A percentile compares a stretch with the other conserved stretches of the same genome.
Conservation (phyloP, 2,888 invertebrate species). For the Lepetodrilus schrolli region DNA sequence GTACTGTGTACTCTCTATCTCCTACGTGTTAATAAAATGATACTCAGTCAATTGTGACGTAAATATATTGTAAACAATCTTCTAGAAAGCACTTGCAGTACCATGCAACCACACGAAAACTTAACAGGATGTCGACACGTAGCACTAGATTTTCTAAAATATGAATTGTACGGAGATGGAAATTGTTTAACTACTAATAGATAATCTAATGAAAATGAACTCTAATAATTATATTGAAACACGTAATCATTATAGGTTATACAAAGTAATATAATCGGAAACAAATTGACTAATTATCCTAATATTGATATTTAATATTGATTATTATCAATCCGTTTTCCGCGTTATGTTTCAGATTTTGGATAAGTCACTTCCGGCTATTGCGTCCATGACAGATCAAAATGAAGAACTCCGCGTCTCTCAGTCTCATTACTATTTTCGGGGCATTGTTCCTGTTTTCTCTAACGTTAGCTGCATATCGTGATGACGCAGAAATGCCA, state of each 20-base stretch:
- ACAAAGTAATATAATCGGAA: too few relatives aligned
- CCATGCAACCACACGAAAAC: conserved; percentile 4
- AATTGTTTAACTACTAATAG: too few relatives aligned
- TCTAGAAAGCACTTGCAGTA: neutral
- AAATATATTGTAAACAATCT: neutral
- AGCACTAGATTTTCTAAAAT: neutral
- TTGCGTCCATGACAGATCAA: neutral
- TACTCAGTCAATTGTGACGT: neutral
- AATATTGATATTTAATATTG: neutral
- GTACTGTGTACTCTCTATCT: neutral
- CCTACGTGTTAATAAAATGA: neutral
- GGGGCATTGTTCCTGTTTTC: neutral
- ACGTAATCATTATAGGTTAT: too few relatives aligned
- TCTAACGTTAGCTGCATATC: neutral
- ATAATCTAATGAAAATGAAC: too few relatives aligned
- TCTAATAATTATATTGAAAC: too few relatives aligned
- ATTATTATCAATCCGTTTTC: neutral
- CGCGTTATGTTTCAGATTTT: neutral
- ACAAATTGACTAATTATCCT: neutral
- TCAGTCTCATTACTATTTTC: neutral
- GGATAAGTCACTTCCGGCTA: neutral
- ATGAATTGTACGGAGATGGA: neutral
- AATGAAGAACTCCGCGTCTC: neutral
- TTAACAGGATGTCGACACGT: conserved; percentile 24
- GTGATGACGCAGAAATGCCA: conserved; percentile 31